Evolutionary conservation across 2,888 invertebrate species (phyloP), one percentile per base, ranked within the genome.

Genomic region (Gastrophysa polygoni): DNA sequence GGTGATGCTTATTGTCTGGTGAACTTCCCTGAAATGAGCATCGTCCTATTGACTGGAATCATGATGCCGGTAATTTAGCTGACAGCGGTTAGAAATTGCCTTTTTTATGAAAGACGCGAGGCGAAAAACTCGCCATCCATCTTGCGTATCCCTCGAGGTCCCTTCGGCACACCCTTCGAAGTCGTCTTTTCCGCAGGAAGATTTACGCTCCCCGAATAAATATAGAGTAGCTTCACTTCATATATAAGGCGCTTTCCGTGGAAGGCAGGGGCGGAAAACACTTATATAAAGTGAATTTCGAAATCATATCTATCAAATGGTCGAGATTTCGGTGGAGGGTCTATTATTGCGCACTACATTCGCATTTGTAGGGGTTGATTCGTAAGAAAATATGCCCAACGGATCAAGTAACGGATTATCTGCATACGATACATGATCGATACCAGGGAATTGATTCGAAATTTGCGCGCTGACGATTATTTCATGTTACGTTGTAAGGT

Each of bases 251-350:
- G 61, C 29, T 17, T 14, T 58, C 59, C 57, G 66, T 67, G 71
- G 69, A 66, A 68, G 68, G 67, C 64, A 48, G 48, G 20, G 67
- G 67, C 58, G 59, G 57, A 60, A 67, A 70, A 72, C 79, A 77
- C 78, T 79, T 78, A 76, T 76, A 78, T 78, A 77, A 78, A 78
- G 78, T 78, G 78, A 77, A 76, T 78, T 78, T 77, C 75, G 76
- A 77, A 79, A 79, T 80, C 78, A 78, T 79, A 80, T 77, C 73
- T 74, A 75, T 76, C 76, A 76, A 74, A 73, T 66, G 65, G 67
- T 64, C 70, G 68, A 69, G 68, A 68, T 68, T 69, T 63, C 63
- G 63, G 64, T 61, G 54, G 52, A 59, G 51, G 24, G 60, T 21
- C 57, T 54, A 32, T 44, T 44, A 38, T 32, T 8, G 29, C 29